phyloP scores from a whole-genome alignment of 2,888 invertebrate species.

The Isoperla grammatica region DNA sequence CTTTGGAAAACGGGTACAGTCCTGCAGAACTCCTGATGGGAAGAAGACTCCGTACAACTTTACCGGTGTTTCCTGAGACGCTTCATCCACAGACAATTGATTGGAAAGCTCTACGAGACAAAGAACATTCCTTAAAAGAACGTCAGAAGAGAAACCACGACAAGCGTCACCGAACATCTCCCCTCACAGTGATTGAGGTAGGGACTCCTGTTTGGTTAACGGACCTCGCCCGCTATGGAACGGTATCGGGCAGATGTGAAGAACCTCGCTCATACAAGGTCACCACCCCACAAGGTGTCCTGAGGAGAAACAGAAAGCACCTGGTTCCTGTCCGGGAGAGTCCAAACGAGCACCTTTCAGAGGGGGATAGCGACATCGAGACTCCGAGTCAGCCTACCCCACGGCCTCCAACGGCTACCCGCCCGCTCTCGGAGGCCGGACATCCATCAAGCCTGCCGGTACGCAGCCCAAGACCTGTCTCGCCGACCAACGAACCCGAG shows the following conservation, averaged over 20 bases:
- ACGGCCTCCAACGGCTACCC: too few relatives aligned
- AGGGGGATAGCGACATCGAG: too few relatives aligned
- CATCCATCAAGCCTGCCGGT: too few relatives aligned
- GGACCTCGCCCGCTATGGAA: slow-evolving; percentile 24
- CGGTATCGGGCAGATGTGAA: background rate
- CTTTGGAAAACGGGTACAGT: slow-evolving; percentile 33
- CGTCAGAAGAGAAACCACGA: slow-evolving; percentile 30
- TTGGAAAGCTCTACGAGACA: slow-evolving; percentile 11
- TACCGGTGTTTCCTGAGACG: background rate
- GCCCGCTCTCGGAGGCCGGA: too few relatives aligned
- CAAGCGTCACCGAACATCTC: slow-evolving; percentile 26
- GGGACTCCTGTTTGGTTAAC: slow-evolving; percentile 34
- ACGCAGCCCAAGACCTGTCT: too few relatives aligned
- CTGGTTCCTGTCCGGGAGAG: background rate
- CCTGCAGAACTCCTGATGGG: slow-evolving; percentile 36
- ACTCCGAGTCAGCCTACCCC: too few relatives aligned
- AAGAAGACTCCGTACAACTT: slow-evolving; percentile 27
- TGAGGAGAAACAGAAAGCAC: background rate
- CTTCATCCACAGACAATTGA: background rate
- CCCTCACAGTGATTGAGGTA: slow-evolving; percentile 23
- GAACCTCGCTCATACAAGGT: background rate
- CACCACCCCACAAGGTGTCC: background rate
- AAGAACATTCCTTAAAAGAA: slow-evolving; percentile 26
- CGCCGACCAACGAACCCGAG: too few relatives aligned
- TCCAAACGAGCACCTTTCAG: too few relatives aligned